Evolutionary conservation across 2,797 vertebrate genomes (phyloP), one percentile per base, ranked within the genome.

Genomic region (Arvicola amphibius): DNA sequence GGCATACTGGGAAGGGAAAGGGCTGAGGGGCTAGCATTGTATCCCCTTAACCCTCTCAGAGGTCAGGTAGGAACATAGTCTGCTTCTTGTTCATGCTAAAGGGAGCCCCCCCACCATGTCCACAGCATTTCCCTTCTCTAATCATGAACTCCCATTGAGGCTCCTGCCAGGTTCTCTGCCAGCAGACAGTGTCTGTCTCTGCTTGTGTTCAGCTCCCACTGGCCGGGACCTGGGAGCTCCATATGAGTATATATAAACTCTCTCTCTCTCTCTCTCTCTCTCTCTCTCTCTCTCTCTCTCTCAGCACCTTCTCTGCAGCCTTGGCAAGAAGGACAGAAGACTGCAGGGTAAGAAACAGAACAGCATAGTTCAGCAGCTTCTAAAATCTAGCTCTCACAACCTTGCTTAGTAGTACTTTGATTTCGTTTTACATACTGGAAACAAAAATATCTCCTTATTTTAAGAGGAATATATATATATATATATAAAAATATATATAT

Each of bases 401-500:
- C 79, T 59, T 80, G 9, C 69, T 89, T 85, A 67, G 56, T 27
- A 80, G 77, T 51, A 61, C 73, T 63, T 83, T 21, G 79, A 74
- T 53, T 91, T 80, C 69, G 69, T 84, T 92, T 17, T 59, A 46
- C 12, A 48, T 2, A 13, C 9, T 19, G 14, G 79, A 92, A 92
- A 96, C 12, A 88, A 88, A 94, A 29, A 32, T 21, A 90, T 23
- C 59, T 67, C 74, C 69, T 43, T 92, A 89, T 90, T 94, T 91
- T 71, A 95, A 94, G 88, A 91, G 37, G 67, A 86, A 92, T 95
- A 76, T 94, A 88, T 95, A 78, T 3, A 92, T 56, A 13, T 51
- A 25, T 93, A 46, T 94, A 74, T 94, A 85, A 94, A 78, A 83
- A 92, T 95, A 74, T 94, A 88, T 95, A 78, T 3, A 92, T 59